Conservation (phyloP, 2,797 vertebrate species). For the Hozukius guyotensis region DNA sequence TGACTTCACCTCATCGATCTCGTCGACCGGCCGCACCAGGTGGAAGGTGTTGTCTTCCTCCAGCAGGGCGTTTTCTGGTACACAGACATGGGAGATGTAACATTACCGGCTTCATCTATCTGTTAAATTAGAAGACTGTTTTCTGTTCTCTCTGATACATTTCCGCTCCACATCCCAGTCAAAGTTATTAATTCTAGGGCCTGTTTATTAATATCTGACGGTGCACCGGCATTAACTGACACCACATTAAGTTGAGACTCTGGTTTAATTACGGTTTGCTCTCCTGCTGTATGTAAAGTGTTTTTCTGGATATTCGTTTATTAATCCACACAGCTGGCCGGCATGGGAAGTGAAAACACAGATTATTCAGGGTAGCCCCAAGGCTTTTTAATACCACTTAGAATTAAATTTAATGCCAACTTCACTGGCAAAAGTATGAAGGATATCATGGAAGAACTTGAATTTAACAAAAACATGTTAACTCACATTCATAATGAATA, state of each 20-base stretch:
- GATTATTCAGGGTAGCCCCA: background rate
- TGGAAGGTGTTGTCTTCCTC: slow-evolving; percentile 98
- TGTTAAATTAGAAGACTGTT: background rate
- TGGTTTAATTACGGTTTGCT: background rate
- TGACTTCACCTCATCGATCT: slow-evolving; percentile 94
- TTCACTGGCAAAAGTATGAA: background rate
- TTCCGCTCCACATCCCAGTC: background rate
- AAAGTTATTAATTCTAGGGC: too few species aligned
- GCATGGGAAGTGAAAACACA: background rate
- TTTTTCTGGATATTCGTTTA: background rate
- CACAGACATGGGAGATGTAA: background rate
- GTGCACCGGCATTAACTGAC: background rate
- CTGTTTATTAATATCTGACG: background rate
- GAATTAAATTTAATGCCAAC: background rate
- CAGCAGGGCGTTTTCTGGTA: slow-evolving; percentile 89
- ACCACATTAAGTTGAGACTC: rapidly evolving
- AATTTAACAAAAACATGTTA: background rate
- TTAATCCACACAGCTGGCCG: background rate
- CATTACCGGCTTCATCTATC: too few species aligned
- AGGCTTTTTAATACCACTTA: background rate
- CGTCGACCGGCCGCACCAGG: slow-evolving; percentile 90
- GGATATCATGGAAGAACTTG: background rate
- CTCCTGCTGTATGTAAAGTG: background rate
- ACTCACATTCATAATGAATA: background rate
- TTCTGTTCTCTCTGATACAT: background rate